Base-by-base conservation (phyloP, 2,888 invertebrate species). In the Odontothrips loti region DNA sequence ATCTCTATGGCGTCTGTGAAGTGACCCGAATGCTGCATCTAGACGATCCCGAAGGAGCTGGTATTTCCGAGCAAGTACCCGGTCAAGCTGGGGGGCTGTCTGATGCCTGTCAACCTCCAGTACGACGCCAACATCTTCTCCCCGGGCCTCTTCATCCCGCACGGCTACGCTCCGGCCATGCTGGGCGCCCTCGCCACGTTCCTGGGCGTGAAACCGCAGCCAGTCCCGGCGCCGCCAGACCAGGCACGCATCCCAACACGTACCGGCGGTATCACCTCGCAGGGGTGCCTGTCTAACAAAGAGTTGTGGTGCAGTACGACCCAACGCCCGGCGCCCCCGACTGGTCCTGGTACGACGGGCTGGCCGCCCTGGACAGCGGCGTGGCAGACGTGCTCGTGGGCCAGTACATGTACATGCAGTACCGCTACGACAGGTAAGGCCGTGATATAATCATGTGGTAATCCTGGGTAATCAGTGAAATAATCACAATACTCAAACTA, bases 111-210 rank as follows among this genome's bases (percentile, higher is more conserved):
- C 68, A 68, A 68, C 23, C 68, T 68, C 11, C 68, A 68, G 27
- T 68, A 68, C 68, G 68, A 68, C 68, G 23, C 23, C 23, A 68
- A 68, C 23, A 68, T 68, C 68, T 68, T 68, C 23, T 68, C 68
- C 4, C 68, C 68, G 4, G 68, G 68, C 9, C 23, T 9, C 23
- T 23, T 68, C 68, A 68, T 9, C 23, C 68, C 68, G 4, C 23
- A 68, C n/a, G 68, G 68, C 68, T 68, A 68, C 23, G 68, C 68
- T 9, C 20, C 23, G 68, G 68, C 68, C 6, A 68, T 68, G 27
- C 68, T 68, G 23, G 23, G 23, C 23, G 68, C 68, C 68, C n/a
- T 68, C 23, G 23, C 68, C 23, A 6, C 4, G 11, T 68, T 23
- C 23, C 11, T 68, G 23, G 4, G 23, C 23, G 68, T 68, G 3